Percentiles rank a stretch among this genome's conserved stretches.
phyloP scores from a whole-genome alignment of 1,140 invertebrate species.

The Melipona quadrifasciata region DNA sequence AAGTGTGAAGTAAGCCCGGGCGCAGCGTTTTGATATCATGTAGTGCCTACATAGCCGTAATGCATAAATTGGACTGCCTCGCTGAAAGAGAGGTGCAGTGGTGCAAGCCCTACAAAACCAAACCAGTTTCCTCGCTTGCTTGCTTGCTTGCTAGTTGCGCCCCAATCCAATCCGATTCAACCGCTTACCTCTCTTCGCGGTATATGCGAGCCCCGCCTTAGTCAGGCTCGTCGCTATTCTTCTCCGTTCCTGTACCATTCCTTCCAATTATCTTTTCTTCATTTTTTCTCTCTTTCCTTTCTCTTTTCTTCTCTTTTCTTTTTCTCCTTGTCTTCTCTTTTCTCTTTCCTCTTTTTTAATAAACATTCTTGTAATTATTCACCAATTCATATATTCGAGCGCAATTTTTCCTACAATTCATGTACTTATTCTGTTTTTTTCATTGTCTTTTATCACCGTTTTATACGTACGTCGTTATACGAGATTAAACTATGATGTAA shows the following conservation, averaged over 20 bases:
- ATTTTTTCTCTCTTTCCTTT: not conserved
- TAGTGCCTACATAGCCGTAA: conserved; percentile 83
- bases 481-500: not conserved
- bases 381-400: not conserved
- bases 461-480: not conserved
- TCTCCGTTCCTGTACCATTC: not conserved
- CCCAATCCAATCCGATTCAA: conserved; percentile 80
- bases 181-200: conserved; percentile 77
- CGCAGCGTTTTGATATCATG: conserved; percentile 78
- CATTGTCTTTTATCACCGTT: not conserved
- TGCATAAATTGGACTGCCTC: conserved; percentile 83
- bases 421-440: too few species aligned
- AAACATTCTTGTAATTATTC: not conserved
- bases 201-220: conserved; percentile 79
- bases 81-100: conserved; percentile 80
- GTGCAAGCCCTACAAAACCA: conserved; percentile 81
- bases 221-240: conserved; percentile 70
- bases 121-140: conserved; percentile 78
- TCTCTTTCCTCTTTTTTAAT: too few species aligned
- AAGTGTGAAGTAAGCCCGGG: conserved; percentile 75
- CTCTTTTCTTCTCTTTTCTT: too few species aligned
- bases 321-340: not conserved
- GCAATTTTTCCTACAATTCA: not conserved
- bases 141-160: conserved; percentile 70
- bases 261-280: not conserved